These are phyloP conservation scores for Listronotus bonariensis DNA, from an alignment of 1,140 invertebrate species.

Conservation along the genomic window DNA sequence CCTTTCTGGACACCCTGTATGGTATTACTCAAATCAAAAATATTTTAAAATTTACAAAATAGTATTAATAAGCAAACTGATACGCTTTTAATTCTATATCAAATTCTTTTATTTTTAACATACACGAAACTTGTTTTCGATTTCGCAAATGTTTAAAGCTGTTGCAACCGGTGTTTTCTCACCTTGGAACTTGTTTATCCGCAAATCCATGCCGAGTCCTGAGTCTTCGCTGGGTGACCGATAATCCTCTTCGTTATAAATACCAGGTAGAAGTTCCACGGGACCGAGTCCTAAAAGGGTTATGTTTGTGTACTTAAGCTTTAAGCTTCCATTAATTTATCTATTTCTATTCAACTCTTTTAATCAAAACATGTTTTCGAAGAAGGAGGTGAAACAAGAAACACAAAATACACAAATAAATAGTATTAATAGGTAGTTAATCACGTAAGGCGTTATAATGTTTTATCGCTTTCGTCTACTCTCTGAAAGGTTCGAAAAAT, in stretches of 20 bases:
- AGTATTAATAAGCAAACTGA: too few species aligned
- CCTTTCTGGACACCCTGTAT: too few species aligned
- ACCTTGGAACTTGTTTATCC: conserved; percentile 58
- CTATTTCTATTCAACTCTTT: too few species aligned
- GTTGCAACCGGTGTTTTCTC: conserved; percentile 8
- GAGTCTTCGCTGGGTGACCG: conserved; percentile 83
- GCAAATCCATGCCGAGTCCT: conserved; percentile 75
- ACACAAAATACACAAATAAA: neutral
- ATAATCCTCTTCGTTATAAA: conserved; percentile 62
- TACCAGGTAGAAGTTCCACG: conserved; percentile 44
- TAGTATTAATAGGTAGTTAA: too few species aligned
- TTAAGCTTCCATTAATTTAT: neutral
- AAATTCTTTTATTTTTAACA: neutral
- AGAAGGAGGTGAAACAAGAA: neutral
- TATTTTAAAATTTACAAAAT: too few species aligned
- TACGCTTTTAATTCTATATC: neutral
- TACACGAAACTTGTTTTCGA: too few species aligned
- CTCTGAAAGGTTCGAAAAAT: too few species aligned
- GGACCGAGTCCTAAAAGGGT: conserved; percentile 55
- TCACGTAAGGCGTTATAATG: too few species aligned
- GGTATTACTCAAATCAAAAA: too few species aligned
- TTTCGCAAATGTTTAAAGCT: too few species aligned
- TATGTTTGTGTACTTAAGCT: conserved; percentile 9
- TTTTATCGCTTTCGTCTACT: too few species aligned
- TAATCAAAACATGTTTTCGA: neutral